These are phyloP conservation scores for Psittacula echo DNA, from an alignment of 2,797 vertebrate species.

Conservation along the genomic window DNA sequence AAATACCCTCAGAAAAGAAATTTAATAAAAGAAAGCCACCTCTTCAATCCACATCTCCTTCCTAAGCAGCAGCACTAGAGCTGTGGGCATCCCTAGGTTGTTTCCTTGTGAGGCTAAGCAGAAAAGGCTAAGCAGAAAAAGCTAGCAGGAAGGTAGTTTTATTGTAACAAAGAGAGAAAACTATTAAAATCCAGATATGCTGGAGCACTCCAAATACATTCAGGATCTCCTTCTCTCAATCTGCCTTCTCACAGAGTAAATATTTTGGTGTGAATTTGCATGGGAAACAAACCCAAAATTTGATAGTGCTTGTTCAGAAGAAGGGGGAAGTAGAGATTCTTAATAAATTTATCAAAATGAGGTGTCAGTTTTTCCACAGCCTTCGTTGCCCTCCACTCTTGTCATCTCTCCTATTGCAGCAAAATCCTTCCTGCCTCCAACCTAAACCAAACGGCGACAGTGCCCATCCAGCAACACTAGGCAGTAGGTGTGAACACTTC, in stretches of 20 bases:
- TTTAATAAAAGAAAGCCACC: neutral
- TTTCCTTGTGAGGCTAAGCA: neutral
- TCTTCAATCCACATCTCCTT: neutral
- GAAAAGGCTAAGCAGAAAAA: neutral
- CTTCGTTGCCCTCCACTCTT: neutral
- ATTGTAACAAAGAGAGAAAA: neutral
- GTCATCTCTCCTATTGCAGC: neutral
- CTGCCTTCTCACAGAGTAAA: neutral
- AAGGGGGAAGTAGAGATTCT: neutral
- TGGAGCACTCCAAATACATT: neutral
- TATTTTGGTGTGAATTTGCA: neutral
- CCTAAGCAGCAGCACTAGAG: neutral
- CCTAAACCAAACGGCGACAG: neutral
- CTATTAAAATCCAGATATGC: neutral
- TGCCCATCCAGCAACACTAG: neutral
- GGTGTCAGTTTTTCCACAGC: neutral
- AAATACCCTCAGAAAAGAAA: neutral
- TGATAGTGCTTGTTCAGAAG: neutral
- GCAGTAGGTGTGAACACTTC: neutral
- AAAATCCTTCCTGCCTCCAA: neutral
- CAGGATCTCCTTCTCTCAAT: neutral
- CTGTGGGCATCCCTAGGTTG: neutral
- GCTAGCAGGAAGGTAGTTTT: neutral
- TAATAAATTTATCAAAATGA: neutral
- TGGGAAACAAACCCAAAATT: neutral